Percentiles rank a stretch among this genome's conserved stretches.
These are phyloP conservation scores for Philypnodon macrostomus DNA, from an alignment of 2,797 vertebrate genomes.

Conservation along the genomic window DNA sequence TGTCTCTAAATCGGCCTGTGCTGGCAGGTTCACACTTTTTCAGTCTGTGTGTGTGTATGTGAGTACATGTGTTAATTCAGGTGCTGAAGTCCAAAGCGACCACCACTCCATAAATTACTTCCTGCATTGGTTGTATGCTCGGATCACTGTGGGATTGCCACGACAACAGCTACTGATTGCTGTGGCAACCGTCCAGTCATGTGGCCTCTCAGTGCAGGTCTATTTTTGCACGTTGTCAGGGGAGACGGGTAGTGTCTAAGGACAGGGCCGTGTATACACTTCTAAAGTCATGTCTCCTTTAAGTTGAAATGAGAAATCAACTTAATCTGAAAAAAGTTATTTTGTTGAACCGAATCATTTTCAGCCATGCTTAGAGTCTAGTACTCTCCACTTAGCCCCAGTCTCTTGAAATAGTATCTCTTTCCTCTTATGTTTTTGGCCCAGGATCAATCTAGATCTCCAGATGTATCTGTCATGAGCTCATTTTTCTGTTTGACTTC, in stretches of 20 bases:
- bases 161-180: conserved; percentile 66
- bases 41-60: not conserved
- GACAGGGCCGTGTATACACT: conserved; percentile 20
- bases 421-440: too few relatives aligned
- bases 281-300: conserved; percentile 18
- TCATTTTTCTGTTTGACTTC: not conserved
- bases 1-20: conserved; percentile 1
- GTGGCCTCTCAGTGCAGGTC: conserved; percentile 54
- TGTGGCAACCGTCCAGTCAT: conserved; percentile 69
- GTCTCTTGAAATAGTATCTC: too few relatives aligned
- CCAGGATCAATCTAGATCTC: too few relatives aligned
- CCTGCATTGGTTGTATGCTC: conserved; percentile 49
- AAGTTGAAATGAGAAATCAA: conserved; percentile 17
- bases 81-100: conserved; percentile 51
- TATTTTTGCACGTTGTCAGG: conserved; percentile 72
- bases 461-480: too few relatives aligned
- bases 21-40: conserved; percentile 1
- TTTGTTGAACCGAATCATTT: too few relatives aligned
- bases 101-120: conserved; percentile 58
- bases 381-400: too few relatives aligned
- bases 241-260: conserved; percentile 60
- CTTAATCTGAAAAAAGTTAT: conserved; percentile 15
- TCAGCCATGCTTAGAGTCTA: too few relatives aligned
- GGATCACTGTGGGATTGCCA: conserved; percentile 56
- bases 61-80: conserved; percentile 48